Evolutionary conservation across 2,888 invertebrate genomes (phyloP).

Genomic region (Drosophila quinaria): DNA sequence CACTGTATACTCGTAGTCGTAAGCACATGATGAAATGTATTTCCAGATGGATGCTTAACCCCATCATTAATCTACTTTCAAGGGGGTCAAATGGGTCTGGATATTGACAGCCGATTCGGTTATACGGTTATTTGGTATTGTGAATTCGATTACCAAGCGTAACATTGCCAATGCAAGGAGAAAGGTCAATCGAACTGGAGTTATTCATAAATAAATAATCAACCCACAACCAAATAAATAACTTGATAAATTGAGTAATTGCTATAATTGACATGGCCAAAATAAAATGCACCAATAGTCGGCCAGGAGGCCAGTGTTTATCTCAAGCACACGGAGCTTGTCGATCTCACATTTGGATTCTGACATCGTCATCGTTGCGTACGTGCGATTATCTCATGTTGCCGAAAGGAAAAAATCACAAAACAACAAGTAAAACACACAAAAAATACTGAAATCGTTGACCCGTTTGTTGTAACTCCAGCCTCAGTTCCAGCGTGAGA

Average conservation of each 20-base stretch:
- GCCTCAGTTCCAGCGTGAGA: neutral
- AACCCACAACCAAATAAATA: constrained; percentile 65
- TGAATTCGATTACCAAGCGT: constrained; percentile 44
- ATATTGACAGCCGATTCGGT: constrained; percentile 13
- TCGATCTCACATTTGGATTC: constrained; percentile 32
- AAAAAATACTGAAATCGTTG: constrained; percentile 28
- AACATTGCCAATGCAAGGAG: constrained; percentile 36
- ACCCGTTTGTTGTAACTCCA: constrained; percentile 24
- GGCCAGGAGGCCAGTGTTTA: constrained; percentile 11
- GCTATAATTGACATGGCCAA: constrained; percentile 72
- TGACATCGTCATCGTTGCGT: constrained; percentile 42
- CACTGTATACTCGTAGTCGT: constrained; percentile 14
- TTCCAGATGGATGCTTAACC: constrained; percentile 51
- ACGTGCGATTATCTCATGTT: constrained; percentile 54
- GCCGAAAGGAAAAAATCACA: constrained; percentile 1
- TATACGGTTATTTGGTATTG: neutral
- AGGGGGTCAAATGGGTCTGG: constrained; percentile 23
- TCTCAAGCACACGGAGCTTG: constrained; percentile 2
- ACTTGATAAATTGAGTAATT: constrained; percentile 67
- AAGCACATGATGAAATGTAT: constrained; percentile 52
- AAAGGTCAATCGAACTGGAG: constrained; percentile 37
- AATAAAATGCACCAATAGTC: constrained; percentile 34
- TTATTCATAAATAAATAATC: constrained; percentile 64
- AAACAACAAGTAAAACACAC: constrained; percentile 7
- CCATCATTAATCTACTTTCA: constrained; percentile 74